phyloP scores from a whole-genome alignment of 1,140 invertebrate species.

The Geopemphigus sp. region DNA sequence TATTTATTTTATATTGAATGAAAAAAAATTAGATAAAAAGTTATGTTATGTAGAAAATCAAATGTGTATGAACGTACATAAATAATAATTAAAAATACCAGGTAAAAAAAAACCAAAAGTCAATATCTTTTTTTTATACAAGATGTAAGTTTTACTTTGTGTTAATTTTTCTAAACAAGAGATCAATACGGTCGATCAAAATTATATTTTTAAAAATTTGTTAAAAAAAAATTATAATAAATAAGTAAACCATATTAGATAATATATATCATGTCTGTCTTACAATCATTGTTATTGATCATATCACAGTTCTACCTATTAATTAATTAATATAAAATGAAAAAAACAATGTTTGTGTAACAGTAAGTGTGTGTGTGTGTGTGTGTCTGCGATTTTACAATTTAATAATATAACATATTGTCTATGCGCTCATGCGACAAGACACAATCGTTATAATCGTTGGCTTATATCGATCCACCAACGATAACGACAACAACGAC shows the following conservation, averaged over 20 bases:
- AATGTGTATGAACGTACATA: neutral
- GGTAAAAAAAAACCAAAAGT: conserved; percentile 22
- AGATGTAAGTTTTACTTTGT: conserved; percentile 9
- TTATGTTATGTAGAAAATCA: neutral
- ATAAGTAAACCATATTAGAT: conserved; percentile 4
- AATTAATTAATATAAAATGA: conserved; percentile 23
- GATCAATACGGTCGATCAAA: conserved; percentile 37
- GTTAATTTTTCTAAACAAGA: conserved; percentile 38
- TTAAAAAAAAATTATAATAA: conserved; percentile 5
- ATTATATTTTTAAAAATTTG: conserved; percentile 14
- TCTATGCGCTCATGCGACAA: neutral
- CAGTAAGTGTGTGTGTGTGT: neutral
- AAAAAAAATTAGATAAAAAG: neutral
- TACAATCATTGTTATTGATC: conserved; percentile 43
- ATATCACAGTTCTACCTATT: conserved; percentile 47
- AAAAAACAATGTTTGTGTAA: conserved; percentile 28
- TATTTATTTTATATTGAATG: no score
- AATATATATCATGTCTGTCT: conserved; percentile 31
- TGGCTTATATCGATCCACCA: conserved; percentile 6
- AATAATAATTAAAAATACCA: conserved; percentile 34
- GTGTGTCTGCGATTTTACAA: neutral
- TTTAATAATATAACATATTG: conserved; percentile 2
- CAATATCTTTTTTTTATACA: conserved; percentile 13
- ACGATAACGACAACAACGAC: conserved; percentile 11
- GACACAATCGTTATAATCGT: neutral